Conservation (phyloP, 2,113 vertebrate genomes). For the Phalacrocorax pelagicus region DNA sequence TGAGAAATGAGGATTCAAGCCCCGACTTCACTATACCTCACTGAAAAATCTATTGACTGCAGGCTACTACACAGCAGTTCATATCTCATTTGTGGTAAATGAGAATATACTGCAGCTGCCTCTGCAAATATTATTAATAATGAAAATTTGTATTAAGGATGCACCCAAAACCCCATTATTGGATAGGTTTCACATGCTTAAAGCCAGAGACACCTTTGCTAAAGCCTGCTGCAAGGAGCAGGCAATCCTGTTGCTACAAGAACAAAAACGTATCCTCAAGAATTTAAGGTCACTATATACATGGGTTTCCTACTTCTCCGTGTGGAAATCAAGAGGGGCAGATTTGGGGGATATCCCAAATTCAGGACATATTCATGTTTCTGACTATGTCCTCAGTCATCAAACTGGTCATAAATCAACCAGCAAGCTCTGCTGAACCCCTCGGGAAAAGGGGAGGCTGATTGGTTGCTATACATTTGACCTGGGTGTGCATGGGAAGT, state of each 20-base stretch:
- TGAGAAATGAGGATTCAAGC: neutral
- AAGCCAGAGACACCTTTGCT: neutral
- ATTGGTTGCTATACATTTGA: neutral
- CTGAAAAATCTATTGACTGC: neutral
- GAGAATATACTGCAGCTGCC: neutral
- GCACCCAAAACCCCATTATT: neutral
- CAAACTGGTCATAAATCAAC: neutral
- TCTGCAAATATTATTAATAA: neutral
- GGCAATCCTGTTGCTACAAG: neutral
- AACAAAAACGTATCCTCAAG: neutral
- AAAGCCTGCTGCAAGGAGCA: neutral
- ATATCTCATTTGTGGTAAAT: neutral
- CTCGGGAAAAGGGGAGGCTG: neutral
- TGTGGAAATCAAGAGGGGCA: neutral
- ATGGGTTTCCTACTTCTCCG: neutral
- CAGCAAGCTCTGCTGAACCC: neutral
- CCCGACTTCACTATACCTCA: neutral
- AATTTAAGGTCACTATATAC: neutral
- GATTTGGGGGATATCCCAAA: neutral
- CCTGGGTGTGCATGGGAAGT: neutral
- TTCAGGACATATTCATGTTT: neutral
- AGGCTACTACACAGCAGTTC: neutral
- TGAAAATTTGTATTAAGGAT: neutral
- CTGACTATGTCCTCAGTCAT: neutral
- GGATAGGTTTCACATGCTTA: neutral